Conservation (phyloP, 2,888 invertebrate genomes). For the Agelastica alni region DNA sequence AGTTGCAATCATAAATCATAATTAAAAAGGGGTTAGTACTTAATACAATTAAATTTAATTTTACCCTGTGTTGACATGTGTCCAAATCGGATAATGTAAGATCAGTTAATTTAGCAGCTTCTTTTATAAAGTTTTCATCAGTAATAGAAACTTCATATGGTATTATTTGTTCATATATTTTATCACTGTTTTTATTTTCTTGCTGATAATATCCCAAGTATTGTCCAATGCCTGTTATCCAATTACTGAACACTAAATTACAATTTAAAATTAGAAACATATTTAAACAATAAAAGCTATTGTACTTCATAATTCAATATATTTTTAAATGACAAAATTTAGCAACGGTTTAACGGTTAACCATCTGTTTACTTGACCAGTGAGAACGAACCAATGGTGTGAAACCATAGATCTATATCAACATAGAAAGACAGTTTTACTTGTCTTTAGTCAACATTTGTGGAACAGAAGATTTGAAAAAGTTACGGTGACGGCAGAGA, state of each 20-base stretch:
- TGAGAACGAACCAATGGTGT: no score
- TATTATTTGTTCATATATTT: slow-evolving; percentile 47
- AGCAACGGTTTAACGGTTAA: slow-evolving; percentile 3
- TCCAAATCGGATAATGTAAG: slow-evolving; percentile 63
- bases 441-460: no score
- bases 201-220: slow-evolving; percentile 40
- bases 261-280: slow-evolving; percentile 4
- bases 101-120: slow-evolving; percentile 64
- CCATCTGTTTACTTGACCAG: no score
- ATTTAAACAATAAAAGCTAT: not conserved
- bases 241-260: slow-evolving; percentile 2
- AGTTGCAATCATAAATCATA: no score
- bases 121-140: slow-evolving; percentile 67
- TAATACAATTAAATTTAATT: no score
- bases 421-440: no score
- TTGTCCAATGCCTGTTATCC: slow-evolving; percentile 29
- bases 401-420: no score
- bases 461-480: no score
- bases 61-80: slow-evolving; percentile 66
- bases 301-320: no score
- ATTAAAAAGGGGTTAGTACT: no score
- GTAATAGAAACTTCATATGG: slow-evolving; percentile 61
- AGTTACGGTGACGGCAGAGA: no score
- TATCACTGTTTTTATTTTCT: slow-evolving; percentile 31
- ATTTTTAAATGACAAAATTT: not conserved